phyloP scores from a whole-genome alignment of 2,797 vertebrate species.

The Hippocampus kuda region DNA sequence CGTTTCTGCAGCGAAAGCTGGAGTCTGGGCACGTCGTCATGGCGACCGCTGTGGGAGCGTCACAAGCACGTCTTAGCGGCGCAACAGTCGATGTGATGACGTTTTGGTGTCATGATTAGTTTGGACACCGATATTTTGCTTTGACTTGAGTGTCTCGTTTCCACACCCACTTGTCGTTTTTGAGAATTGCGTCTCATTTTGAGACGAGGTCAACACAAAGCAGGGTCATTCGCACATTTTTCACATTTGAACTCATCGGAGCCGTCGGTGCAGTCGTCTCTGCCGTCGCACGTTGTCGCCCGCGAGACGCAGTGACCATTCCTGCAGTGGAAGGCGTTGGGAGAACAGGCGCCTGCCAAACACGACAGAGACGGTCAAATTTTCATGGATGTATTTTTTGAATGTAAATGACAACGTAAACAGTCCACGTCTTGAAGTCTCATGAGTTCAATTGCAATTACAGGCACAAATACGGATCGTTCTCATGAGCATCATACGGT shows the following conservation, averaged over 20 bases:
- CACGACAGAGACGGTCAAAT: background rate
- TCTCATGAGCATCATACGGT: too few relatives aligned
- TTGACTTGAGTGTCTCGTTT: background rate
- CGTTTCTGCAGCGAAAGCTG: conserved; percentile 71
- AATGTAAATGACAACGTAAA: too few relatives aligned
- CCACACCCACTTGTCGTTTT: background rate
- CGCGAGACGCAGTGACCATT: conserved; percentile 64
- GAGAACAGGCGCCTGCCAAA: conserved; percentile 45
- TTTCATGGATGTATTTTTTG: too few relatives aligned
- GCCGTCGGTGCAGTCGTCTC: conserved; percentile 72
- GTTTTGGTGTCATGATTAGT: background rate
- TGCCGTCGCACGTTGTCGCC: conserved; percentile 60
- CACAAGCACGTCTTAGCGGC: background rate
- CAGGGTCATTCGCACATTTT: conserved; percentile 47
- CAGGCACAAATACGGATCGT: background rate
- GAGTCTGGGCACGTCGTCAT: conserved; percentile 61
- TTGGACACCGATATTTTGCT: background rate
- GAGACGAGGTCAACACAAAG: background rate
- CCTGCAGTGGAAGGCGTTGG: conserved; percentile 62
- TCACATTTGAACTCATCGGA: conserved; percentile 76
- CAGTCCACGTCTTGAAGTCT: too few relatives aligned
- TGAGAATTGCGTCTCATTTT: background rate
- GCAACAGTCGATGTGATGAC: background rate
- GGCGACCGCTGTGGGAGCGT: conserved; percentile 35
- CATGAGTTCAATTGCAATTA: background rate